These are phyloP conservation scores for Tenthredo mesomela DNA, from an alignment of 2,888 invertebrate species.

Conservation along the genomic window DNA sequence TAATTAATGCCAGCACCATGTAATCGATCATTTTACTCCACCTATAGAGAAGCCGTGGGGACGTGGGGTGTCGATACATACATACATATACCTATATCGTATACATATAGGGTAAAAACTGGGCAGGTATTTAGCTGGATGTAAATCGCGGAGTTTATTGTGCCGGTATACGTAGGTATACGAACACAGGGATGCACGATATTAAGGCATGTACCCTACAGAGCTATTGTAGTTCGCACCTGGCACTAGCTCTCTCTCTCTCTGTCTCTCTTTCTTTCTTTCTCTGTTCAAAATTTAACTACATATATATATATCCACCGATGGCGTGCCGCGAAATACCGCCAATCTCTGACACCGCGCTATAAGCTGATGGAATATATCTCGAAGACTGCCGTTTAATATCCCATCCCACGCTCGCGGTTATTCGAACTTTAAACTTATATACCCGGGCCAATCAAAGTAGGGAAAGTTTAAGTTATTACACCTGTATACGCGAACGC, in stretches of 20 bases:
- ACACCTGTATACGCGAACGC: too few species aligned
- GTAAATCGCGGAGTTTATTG: neutral
- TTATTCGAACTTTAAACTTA: constrained; percentile 1
- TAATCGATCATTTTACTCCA: constrained; percentile 39
- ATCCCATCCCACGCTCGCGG: neutral
- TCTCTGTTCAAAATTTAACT: neutral
- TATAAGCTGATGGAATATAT: neutral
- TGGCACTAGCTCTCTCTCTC: constrained; percentile 30
- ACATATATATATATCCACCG: neutral
- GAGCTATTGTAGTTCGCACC: constrained; percentile 46
- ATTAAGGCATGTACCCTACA: neutral
- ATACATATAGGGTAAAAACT: too few species aligned
- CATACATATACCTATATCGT: neutral
- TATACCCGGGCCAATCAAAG: constrained; percentile 25
- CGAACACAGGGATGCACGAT: neutral
- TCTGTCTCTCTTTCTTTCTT: neutral
- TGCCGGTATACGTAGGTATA: neutral
- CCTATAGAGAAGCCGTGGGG: neutral
- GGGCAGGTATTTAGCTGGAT: neutral
- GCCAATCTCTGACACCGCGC: neutral
- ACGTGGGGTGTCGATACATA: neutral
- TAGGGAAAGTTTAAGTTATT: neutral
- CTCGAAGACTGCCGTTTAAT: neutral
- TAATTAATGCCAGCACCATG: constrained; percentile 32
- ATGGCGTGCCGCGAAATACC: constrained; percentile 31